Evolutionary conservation across 2,797 vertebrate species (phyloP), one percentile per base, ranked within the genome.

Genomic region (Percopsis omiscomaycus): DNA sequence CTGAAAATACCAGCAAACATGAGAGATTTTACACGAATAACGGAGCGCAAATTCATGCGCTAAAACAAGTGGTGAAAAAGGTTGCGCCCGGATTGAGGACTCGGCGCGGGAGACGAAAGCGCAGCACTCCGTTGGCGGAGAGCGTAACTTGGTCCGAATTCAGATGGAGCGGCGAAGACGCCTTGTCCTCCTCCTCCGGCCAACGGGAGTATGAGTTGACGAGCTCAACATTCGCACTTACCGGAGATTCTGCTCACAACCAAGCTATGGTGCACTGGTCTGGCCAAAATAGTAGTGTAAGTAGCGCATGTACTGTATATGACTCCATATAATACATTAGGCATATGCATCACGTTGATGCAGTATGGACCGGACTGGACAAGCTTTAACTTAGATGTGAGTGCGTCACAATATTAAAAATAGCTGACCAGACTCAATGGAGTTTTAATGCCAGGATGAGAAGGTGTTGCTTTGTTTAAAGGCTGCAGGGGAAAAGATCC

Each of bases 241-340:
- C 91, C 0, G 94, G 94, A 16, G 95, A 96, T 82, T 95, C 94
- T 0, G 95, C 95, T n/a, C 95, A 96, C 74, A 96, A 96, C 82
- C 95, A 96, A 86, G 95, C 95, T 61, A 96, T 96, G 95, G 95
- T 96, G 78, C 95, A 96, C 84, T 96, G 95, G 94, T 96, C 95
- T 1, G 95, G 95, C 10, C 94, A 95, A 77, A 96, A 96, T 91
- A 96, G 95, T 83, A 96, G 95, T 74, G 95, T 95, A 85, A 96
- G 95, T 96, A 68, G 27, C 73, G 5, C 32, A 37, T 37, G 32
- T 5, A 37, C 5, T 8, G 5, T 37, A 8, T 37, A 37, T 8
- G 32, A 37, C 32, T 37, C 32, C 32, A 37, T 37, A 37, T 37
- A 37, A 37, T 5, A 37, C 8, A 37, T 37, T 37, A 37, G 32